Evolutionary conservation across 2,113 vertebrate species (phyloP), one percentile per base, ranked within the genome.

Genomic region (Arothron firmamentum): DNA sequence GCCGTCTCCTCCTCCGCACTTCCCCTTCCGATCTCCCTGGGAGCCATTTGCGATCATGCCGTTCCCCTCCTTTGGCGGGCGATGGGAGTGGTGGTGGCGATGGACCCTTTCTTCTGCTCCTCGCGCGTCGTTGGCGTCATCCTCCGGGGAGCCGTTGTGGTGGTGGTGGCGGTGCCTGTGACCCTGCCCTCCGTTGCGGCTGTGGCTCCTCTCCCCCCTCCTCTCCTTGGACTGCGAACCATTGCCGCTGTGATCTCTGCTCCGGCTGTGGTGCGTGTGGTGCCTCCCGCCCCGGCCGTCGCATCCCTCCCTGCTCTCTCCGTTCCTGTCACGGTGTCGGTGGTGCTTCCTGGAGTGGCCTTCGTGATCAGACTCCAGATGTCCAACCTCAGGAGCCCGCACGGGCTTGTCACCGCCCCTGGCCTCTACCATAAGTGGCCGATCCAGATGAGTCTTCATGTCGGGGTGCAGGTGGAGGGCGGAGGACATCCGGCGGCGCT

Each of bases 361-460:
- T 75, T 17, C 84, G 18, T 77, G 79, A n/a, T 52, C 70, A 0
- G 42, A 20, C 20, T 69, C 74, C 46, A 70, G 67, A 47, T 52
- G n/a, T 0, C 53, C 47, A 17, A 56, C 79, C 4, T 84, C 85
- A 0, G 70, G 6, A 59, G 31, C 25, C 23, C 59, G 19, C 41
- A 12, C 55, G 23, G 79, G 58, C 17, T 75, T 80, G 49, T 83
- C 72, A 0, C 75, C 75, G 0, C 85, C 78, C 56, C 56, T 62
- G 28, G 67, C 56, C 54, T 92, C 90, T 54, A 92, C 88, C 52
- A 96, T 90, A 9, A 99, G 90, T 0, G 97, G 97, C 5, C 95
- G 90, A 67, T 98, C 96, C 77, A 94, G 78, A 77, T 97, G 96
- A 0, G 95, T 95, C 84, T 95, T 97, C 94, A 94, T 94, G 80